Percentiles rank a stretch among this genome's conserved stretches.
Evolutionary conservation across 2,888 invertebrate genomes (phyloP).

Genomic region (Eretmocerus hayati): DNA sequence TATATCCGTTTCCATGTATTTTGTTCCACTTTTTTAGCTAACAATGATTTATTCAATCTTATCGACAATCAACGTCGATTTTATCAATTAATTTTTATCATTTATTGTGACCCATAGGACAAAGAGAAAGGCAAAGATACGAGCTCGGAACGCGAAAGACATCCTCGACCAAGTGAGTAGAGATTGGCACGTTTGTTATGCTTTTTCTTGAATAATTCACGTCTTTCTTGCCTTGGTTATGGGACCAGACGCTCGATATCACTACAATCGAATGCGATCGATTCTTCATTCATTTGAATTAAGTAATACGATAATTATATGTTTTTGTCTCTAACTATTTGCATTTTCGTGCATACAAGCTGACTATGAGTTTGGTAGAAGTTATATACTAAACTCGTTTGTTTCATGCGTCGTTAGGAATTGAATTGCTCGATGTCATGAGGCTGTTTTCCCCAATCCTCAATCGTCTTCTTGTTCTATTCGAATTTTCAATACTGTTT

Average conservation of each 20-base stretch:
- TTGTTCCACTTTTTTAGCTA: no score
- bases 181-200: slow-evolving; percentile 7
- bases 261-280: slow-evolving; percentile 10
- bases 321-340: slow-evolving; percentile 23
- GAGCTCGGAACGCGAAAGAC: slow-evolving; percentile 41
- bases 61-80: no score
- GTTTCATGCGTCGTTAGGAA: slow-evolving; percentile 23
- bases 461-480: no score
- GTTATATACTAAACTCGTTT: no score
- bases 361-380: slow-evolving; percentile 26
- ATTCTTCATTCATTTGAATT: background rate
- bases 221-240: background rate
- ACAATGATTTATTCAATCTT: no score
- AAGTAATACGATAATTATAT: background rate
- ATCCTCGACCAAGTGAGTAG: slow-evolving; percentile 46
- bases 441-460: slow-evolving; percentile 10
- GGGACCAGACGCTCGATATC: slow-evolving; percentile 2
- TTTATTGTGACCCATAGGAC: no score
- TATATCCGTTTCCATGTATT: no score
- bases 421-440: slow-evolving; percentile 20
- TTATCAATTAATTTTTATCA: no score
- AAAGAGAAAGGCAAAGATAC: slow-evolving; percentile 41
- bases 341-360: slow-evolving; percentile 36
- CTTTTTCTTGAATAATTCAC: background rate
- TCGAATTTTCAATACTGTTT: no score